A percentile compares a stretch with the other conserved stretches of the same genome.
phyloP scores from a whole-genome alignment of 2,113 vertebrate genomes.

The Vulpes lagopus region DNA sequence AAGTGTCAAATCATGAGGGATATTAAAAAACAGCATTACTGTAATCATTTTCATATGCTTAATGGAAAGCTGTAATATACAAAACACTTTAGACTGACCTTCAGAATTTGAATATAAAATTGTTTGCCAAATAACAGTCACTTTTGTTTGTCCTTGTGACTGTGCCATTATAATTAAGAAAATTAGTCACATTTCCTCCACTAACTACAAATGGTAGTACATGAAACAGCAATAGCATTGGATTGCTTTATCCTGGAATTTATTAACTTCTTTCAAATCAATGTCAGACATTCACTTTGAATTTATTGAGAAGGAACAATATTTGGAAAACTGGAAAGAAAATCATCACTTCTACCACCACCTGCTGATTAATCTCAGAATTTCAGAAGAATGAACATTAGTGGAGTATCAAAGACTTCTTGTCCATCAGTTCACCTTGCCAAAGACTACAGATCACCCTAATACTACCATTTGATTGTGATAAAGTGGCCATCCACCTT shows the following conservation, averaged over 20 bases:
- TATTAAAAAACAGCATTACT: constrained; percentile 56
- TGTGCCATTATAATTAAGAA: constrained; percentile 68
- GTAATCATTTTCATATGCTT: constrained; percentile 68
- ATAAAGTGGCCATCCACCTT: constrained; percentile 2
- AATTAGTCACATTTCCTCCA: constrained; percentile 70
- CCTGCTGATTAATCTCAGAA: constrained; percentile 84
- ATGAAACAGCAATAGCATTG: constrained; percentile 45
- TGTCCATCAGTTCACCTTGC: constrained; percentile 67
- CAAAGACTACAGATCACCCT: constrained; percentile 70
- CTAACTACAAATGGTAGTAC: constrained; percentile 60
- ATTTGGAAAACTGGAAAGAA: constrained; percentile 61
- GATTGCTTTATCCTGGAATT: constrained; percentile 55
- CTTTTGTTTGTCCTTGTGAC: constrained; percentile 71
- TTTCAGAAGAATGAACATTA: constrained; percentile 80
- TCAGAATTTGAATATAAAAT: constrained; percentile 71
- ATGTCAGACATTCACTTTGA: constrained; percentile 85
- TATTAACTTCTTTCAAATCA: constrained; percentile 89
- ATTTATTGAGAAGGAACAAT: constrained; percentile 66
- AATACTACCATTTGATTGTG: constrained; percentile 62
- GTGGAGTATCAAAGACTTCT: constrained; percentile 65
- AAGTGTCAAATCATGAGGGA: constrained; percentile 46
- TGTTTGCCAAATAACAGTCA: constrained; percentile 73
- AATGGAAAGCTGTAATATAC: constrained; percentile 65
- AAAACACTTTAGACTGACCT: constrained; percentile 67
- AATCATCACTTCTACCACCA: constrained; percentile 87